phyloP scores from a whole-genome alignment of 1,140 invertebrate species.

The Aradophagus sp. region DNA sequence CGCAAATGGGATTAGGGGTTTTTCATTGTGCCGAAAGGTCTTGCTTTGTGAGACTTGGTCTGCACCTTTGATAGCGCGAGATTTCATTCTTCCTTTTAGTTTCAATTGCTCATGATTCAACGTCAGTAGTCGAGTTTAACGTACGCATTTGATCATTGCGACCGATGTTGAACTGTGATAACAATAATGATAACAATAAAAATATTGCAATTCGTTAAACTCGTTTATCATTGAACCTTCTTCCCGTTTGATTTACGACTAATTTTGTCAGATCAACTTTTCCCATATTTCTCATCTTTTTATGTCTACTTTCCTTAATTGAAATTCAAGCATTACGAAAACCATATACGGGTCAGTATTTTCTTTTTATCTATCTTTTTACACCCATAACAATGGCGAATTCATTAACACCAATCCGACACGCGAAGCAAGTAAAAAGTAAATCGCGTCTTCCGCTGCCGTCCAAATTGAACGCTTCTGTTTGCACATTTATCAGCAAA shows the following conservation, averaged over 20 bases:
- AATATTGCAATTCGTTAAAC: too few species aligned
- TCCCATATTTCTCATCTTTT: constrained; percentile 21
- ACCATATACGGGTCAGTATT: too few species aligned
- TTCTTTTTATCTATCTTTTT: too few species aligned
- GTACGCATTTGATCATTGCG: constrained; percentile 20
- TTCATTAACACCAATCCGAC: constrained; percentile 16
- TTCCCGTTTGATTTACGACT: constrained; percentile 26
- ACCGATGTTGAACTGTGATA: constrained; percentile 16
- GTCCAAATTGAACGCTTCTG: constrained; percentile 13
- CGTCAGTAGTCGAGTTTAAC: constrained; percentile 11
- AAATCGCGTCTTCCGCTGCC: constrained; percentile 13
- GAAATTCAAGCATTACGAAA: too few species aligned
- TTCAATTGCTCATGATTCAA: constrained; percentile 33
- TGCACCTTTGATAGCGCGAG: too few species aligned
- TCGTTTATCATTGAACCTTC: constrained; percentile 16
- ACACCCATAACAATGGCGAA: constrained; percentile 10
- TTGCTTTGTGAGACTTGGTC: constrained; percentile 23
- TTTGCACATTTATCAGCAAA: constrained; percentile 21
- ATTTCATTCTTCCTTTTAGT: constrained; percentile 18
- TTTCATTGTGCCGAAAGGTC: constrained; percentile 26
- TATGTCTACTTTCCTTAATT: too few species aligned
- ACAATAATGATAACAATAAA: constrained; percentile 25
- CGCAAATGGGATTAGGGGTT: too few species aligned
- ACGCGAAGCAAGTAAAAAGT: constrained; percentile 28
- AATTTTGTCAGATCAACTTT: constrained; percentile 25